Base-by-base conservation (phyloP, 2,888 invertebrate genomes). In the Tinea pellionella region DNA sequence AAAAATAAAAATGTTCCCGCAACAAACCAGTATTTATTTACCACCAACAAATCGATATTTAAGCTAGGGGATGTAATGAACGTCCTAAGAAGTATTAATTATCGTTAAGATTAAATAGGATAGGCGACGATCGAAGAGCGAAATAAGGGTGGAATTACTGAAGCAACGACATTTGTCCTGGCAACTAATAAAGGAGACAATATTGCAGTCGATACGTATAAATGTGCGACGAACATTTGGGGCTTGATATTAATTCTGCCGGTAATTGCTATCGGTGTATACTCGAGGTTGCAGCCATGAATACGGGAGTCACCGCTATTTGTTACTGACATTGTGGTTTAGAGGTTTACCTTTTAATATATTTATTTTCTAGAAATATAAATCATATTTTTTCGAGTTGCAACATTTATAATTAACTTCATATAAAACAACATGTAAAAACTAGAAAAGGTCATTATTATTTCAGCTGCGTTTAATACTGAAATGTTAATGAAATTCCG, bases 121-220 rank as follows among this genome's bases (percentile, higher is more conserved):
- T 80, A 76, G 71, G 73, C 74, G 69, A 72, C 79, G 76, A 81
- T 82, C 76, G 80, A 77, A 71, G 74, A 65, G 63, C 67, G 68
- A 71, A 78, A 80, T 80, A 74, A 78, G 79, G 76, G 73, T 68
- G 73, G 73, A 76, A 81, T 81, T 80, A 80, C 79, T 75, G 77
- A 72, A 68, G 70, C 66, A 73, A 74, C 75, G 75, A 77, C 84
- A 84, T 85, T 86, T 81, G 81, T 86, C 79, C 76, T 79, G 73
- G 74, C 74, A 77, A 84, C 84, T 86, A 87, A 87, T 87, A 87
- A 85, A 83, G 83, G 83, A 86, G 86, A 86, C 87, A 86, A 84
- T 87, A 87, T 87, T 87, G 87, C 87, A 87, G 77, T 86, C 85
- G 78, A 87, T 84, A 84, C 78, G 80, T 85, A 86, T 85, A 86